Evolutionary conservation across 2,888 invertebrate genomes (phyloP).

Genomic region (Phyllotreta cruciferae): DNA sequence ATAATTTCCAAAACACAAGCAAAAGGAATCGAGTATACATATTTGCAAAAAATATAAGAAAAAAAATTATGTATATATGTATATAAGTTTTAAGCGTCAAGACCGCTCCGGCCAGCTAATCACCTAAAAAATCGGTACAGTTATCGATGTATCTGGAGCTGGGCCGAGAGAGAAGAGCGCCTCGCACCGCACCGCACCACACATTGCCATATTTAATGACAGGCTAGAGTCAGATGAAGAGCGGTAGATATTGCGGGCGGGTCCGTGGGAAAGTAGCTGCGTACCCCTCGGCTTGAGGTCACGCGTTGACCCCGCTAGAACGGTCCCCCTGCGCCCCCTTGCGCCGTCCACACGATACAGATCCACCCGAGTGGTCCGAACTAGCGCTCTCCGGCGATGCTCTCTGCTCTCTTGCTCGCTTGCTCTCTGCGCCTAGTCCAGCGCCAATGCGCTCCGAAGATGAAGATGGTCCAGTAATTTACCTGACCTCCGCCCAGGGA

Average conservation of each 20-base stretch:
- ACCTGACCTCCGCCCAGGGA: slow-evolving; percentile 47
- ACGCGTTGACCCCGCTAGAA: slow-evolving; percentile 59
- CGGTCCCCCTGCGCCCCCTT: slow-evolving; percentile 45
- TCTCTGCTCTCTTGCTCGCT: slow-evolving; percentile 26
- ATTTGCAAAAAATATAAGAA: not conserved
- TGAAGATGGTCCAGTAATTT: slow-evolving; percentile 51
- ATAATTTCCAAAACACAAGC: no score
- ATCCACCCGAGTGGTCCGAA: slow-evolving; percentile 57
- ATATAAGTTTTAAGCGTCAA: slow-evolving; percentile 31
- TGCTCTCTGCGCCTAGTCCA: slow-evolving; percentile 34
- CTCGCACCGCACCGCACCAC: slow-evolving; percentile 43
- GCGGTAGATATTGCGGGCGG: slow-evolving; percentile 62
- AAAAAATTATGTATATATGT: not conserved
- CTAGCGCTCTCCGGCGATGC: slow-evolving; percentile 46
- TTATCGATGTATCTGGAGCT: slow-evolving; percentile 55
- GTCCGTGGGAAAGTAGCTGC: slow-evolving; percentile 63
- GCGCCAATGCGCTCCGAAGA: slow-evolving; percentile 41
- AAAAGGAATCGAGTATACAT: not conserved
- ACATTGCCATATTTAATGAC: slow-evolving; percentile 63
- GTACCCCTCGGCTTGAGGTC: slow-evolving; percentile 63
- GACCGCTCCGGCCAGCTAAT: slow-evolving; percentile 47
- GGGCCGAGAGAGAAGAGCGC: slow-evolving; percentile 45
- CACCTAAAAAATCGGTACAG: slow-evolving; percentile 55
- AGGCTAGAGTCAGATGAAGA: slow-evolving; percentile 61
- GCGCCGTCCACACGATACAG: slow-evolving; percentile 55